Conservation (phyloP, 2,888 invertebrate genomes). For the Lithophane socia region DNA sequence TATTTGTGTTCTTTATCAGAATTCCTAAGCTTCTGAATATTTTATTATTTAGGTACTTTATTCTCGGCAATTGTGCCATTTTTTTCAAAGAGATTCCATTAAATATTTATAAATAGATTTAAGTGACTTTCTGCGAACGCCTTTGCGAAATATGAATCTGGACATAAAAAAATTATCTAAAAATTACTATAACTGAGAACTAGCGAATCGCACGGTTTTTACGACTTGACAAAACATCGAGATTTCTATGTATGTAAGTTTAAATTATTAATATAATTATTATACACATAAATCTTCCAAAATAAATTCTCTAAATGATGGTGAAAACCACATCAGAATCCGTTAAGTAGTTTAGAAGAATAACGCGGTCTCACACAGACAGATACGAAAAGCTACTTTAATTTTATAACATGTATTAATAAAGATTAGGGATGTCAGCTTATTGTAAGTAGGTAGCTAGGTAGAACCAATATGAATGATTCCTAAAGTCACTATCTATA, state of each 20-base stretch:
- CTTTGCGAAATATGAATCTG: conserved; percentile 1
- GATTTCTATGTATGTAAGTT: neutral
- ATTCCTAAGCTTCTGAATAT: conserved; percentile 22
- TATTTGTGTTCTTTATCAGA: neutral
- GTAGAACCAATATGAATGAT: neutral
- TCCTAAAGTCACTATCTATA: neutral
- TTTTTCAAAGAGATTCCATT: conserved; percentile 11
- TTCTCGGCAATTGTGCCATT: neutral
- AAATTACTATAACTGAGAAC: neutral
- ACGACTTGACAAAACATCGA: neutral
- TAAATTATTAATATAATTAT: neutral
- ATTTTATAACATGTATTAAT: too few relatives aligned
- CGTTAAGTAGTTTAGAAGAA: neutral
- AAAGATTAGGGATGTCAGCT: neutral
- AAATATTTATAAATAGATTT: conserved; percentile 43
- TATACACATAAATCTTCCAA: too few relatives aligned
- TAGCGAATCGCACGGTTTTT: neutral
- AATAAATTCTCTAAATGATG: neutral
- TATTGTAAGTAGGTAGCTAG: neutral
- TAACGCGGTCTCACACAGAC: neutral
- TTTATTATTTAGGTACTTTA: neutral
- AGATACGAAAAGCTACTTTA: neutral
- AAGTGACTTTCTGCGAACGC: conserved; percentile 17
- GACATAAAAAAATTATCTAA: neutral
- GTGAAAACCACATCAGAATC: neutral